These are phyloP conservation scores for Oriolus oriolus DNA, from an alignment of 2,113 vertebrate species.

Conservation along the genomic window DNA sequence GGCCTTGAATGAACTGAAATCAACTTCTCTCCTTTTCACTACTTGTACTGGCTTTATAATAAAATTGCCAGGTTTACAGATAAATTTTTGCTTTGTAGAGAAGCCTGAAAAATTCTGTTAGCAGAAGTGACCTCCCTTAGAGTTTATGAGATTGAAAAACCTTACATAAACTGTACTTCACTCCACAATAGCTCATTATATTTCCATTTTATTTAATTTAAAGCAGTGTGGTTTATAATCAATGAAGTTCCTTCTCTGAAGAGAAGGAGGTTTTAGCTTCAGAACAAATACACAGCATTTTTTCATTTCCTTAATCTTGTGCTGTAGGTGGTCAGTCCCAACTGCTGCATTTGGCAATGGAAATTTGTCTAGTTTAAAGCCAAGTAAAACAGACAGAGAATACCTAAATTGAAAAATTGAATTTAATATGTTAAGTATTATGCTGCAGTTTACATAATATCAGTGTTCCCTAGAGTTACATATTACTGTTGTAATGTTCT, in stretches of 20 bases:
- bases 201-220: slow-evolving; percentile 53
- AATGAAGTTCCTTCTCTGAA: neutral
- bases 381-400: slow-evolving; percentile 64
- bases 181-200: slow-evolving; percentile 36
- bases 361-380: slow-evolving; percentile 50
- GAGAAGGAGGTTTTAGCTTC: slow-evolving; percentile 39
- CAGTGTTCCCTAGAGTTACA: slow-evolving; percentile 32
- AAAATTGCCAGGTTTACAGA: neutral
- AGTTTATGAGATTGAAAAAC: slow-evolving; percentile 9
- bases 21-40: neutral
- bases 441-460: slow-evolving; percentile 54
- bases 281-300: slow-evolving; percentile 53
- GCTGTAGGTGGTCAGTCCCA: slow-evolving; percentile 61
- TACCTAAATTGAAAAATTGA: slow-evolving; percentile 60
- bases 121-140: neutral
- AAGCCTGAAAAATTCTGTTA: slow-evolving; percentile 15
- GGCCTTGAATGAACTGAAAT: neutral
- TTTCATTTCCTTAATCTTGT: slow-evolving; percentile 60
- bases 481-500: slow-evolving; percentile 13
- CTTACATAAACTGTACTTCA: slow-evolving; percentile 41
- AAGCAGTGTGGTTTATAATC: slow-evolving; percentile 19
- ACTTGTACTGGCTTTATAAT: neutral
- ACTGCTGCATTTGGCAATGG: slow-evolving; percentile 46
- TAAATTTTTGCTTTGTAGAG: neutral
- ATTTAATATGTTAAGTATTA: slow-evolving; percentile 54